Conservation (phyloP, 2,888 invertebrate species). For the Choristoneura rosaceana region DNA sequence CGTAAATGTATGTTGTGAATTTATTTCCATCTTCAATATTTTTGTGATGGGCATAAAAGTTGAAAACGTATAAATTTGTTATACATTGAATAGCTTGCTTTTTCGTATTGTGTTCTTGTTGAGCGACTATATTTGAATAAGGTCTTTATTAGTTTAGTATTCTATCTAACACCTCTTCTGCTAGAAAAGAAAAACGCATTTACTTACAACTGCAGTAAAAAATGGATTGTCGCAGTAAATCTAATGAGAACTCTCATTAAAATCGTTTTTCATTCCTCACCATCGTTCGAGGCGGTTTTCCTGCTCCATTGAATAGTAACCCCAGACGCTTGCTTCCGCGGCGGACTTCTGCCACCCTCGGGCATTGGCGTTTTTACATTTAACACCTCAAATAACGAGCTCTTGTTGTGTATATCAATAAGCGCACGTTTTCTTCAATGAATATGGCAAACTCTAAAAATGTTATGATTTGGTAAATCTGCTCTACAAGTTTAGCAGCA, state of each 20-base stretch:
- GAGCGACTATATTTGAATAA: too few relatives aligned
- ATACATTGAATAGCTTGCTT: too few relatives aligned
- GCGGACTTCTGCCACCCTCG: conserved; percentile 60
- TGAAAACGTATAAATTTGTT: too few relatives aligned
- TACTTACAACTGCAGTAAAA: conserved; percentile 11
- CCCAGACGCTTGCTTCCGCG: conserved; percentile 65
- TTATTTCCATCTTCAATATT: too few relatives aligned
- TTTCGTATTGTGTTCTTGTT: too few relatives aligned
- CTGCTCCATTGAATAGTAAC: conserved; percentile 68
- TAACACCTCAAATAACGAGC: conserved; percentile 73
- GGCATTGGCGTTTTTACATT: conserved; percentile 68
- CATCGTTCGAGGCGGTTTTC: conserved; percentile 67
- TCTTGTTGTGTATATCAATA: conserved; percentile 58
- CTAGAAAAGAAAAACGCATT: background rate
- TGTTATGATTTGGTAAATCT: background rate
- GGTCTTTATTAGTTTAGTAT: too few relatives aligned
- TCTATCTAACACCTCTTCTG: background rate
- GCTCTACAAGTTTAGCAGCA: background rate
- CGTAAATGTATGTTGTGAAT: too few relatives aligned
- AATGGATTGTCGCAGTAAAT: conserved; percentile 54
- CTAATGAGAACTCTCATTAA: conserved; percentile 74
- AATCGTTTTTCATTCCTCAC: conserved; percentile 61
- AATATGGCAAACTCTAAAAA: background rate
- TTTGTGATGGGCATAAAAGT: too few relatives aligned
- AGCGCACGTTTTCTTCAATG: background rate